Percentiles rank a stretch among this genome's conserved stretches.
These are phyloP conservation scores for Microctenopoma lineatum DNA, from an alignment of 2,797 vertebrate genomes.

Conservation along the genomic window DNA sequence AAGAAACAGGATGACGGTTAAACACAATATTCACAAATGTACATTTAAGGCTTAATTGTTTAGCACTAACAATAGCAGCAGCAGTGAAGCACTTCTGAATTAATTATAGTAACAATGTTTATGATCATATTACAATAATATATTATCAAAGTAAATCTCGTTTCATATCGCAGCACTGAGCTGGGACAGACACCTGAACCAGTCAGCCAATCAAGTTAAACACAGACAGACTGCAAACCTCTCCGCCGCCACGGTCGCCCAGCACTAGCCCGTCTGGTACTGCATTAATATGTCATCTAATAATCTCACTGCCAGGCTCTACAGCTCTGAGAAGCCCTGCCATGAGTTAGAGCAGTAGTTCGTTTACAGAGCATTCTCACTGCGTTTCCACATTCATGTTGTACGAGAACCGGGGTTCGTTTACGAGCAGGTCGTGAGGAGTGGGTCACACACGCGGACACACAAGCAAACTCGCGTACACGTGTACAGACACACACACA, in stretches of 20 bases:
- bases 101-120: slow-evolving; percentile 81
- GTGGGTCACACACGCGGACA: slow-evolving; percentile 37
- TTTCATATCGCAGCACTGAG: slow-evolving; percentile 57
- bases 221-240: slow-evolving; percentile 41
- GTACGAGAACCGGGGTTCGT: slow-evolving; percentile 49
- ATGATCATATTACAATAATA: slow-evolving; percentile 82
- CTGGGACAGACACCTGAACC: slow-evolving; percentile 49
- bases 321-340: slow-evolving; percentile 40
- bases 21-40: slow-evolving; percentile 87
- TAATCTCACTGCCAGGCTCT: slow-evolving; percentile 50
- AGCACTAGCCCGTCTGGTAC: slow-evolving; percentile 57
- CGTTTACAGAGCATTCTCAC: slow-evolving; percentile 47
- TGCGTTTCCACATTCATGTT: slow-evolving; percentile 74
- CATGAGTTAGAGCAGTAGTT: slow-evolving; percentile 60
- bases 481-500: not conserved
- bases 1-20: slow-evolving; percentile 71
- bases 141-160: slow-evolving; percentile 80
- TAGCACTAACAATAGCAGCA: slow-evolving; percentile 88
- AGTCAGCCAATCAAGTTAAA: slow-evolving; percentile 52
- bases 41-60: slow-evolving; percentile 89
- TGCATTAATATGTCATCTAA: slow-evolving; percentile 48
- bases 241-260: slow-evolving; percentile 55
- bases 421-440: slow-evolving; percentile 49
- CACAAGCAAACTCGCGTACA: not conserved
- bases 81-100: slow-evolving; percentile 89